Percentiles rank a stretch among this genome's conserved stretches.
Evolutionary conservation across 2,113 vertebrate genomes (phyloP).

Genomic region (Grammomys surdaster): DNA sequence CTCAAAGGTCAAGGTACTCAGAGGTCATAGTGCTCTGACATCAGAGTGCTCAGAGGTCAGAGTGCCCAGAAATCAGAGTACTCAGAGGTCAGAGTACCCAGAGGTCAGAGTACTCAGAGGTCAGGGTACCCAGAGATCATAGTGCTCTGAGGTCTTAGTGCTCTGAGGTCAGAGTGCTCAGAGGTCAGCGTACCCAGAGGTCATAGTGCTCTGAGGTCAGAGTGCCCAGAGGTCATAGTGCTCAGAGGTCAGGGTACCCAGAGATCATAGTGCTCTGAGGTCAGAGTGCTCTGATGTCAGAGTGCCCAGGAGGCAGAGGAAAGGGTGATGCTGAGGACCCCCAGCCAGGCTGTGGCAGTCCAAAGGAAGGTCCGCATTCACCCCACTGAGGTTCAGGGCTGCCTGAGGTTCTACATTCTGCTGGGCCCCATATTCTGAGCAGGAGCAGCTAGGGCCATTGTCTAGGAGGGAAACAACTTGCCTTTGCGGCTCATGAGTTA

Average conservation of each 20-base stretch:
- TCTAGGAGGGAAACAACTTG: not conserved
- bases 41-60: not conserved
- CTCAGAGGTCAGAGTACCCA: not conserved
- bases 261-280: not conserved
- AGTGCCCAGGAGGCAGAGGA: not conserved
- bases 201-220: not conserved
- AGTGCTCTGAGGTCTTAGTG: too few species aligned
- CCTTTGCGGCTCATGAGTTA: not conserved
- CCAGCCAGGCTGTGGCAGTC: not conserved
- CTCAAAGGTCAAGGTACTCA: too few species aligned
- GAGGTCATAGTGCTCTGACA: too few species aligned
- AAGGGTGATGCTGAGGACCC: too few species aligned
- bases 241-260: not conserved
- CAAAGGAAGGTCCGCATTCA: not conserved
- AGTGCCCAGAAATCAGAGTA: not conserved
- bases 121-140: too few species aligned
- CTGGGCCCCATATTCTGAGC: not conserved
- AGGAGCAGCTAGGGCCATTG: not conserved
- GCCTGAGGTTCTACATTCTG: not conserved
- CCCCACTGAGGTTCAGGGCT: not conserved
- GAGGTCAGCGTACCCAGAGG: not conserved
- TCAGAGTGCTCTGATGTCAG: not conserved
- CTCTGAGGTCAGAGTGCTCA: not conserved
- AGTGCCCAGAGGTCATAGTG: not conserved
- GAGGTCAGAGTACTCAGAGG: not conserved